A percentile compares a stretch with the other conserved stretches of the same genome.
Conservation (phyloP, 2,797 vertebrate species). For the Cuculus canorus region DNA sequence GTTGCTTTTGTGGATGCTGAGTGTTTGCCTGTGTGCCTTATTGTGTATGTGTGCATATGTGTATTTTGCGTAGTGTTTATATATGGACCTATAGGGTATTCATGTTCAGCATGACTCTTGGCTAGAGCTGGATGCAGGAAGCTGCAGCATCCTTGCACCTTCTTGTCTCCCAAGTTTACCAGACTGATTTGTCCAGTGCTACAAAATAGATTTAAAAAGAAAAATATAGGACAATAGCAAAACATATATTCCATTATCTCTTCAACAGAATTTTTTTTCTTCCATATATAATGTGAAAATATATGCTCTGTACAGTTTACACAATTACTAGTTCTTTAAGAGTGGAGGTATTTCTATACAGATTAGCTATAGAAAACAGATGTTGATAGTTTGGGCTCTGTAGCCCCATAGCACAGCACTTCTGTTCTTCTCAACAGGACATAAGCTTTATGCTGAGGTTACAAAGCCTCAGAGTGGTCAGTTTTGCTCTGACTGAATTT, state of each 20-base stretch:
- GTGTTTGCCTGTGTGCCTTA: background rate
- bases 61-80: background rate
- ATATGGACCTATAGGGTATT: background rate
- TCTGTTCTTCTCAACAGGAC: background rate
- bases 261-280: background rate
- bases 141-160: accelerated
- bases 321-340: background rate
- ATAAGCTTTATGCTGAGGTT: background rate
- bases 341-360: background rate
- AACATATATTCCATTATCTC: background rate
- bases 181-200: background rate
- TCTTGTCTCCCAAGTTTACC: background rate
- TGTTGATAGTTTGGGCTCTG: background rate
- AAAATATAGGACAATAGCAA: background rate
- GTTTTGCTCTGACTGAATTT: background rate
- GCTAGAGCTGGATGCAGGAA: background rate
- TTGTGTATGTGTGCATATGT: background rate
- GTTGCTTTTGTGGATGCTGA: background rate
- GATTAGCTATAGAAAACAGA: background rate
- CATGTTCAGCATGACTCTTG: background rate
- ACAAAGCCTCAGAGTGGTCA: background rate
- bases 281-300: background rate
- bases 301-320: background rate
- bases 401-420: background rate
- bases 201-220: background rate